These are phyloP conservation scores for Chromis chromis DNA, from an alignment of 2,797 vertebrate genomes.

Conservation along the genomic window DNA sequence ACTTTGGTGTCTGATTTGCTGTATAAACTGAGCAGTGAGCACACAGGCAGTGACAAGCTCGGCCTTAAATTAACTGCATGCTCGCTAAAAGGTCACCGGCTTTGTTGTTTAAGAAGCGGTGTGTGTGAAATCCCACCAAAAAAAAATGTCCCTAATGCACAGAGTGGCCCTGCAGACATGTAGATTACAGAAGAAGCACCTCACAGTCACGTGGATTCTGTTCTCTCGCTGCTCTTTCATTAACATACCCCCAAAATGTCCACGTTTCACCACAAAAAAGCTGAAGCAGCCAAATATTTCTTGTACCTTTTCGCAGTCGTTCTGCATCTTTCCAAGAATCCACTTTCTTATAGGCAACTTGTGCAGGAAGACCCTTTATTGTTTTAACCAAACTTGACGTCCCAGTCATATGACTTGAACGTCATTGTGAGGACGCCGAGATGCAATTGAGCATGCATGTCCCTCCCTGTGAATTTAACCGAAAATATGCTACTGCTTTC, in stretches of 20 bases:
- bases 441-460: constrained; percentile 38
- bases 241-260: constrained; percentile 48
- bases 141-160: constrained; percentile 36
- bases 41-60: constrained; percentile 73
- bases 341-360: background rate
- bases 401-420: constrained; percentile 20
- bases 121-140: constrained; percentile 46
- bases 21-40: constrained; percentile 43
- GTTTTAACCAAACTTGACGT: constrained; percentile 32
- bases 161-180: constrained; percentile 52
- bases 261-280: background rate
- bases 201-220: constrained; percentile 36
- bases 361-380: background rate
- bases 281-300: background rate
- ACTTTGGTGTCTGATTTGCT: constrained; percentile 65
- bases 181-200: constrained; percentile 71
- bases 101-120: constrained; percentile 51
- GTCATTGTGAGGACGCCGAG: constrained; percentile 13
- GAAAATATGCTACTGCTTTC: constrained; percentile 43
- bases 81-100: constrained; percentile 62
- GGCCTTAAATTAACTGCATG: constrained; percentile 73
- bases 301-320: background rate
- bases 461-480: constrained; percentile 48
- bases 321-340: constrained; percentile 34
- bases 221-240: constrained; percentile 66